Percentiles rank a stretch among this genome's conserved stretches.
These are phyloP conservation scores for Rhagonycha fulva DNA, from an alignment of 2,888 invertebrate genomes.

Conservation along the genomic window DNA sequence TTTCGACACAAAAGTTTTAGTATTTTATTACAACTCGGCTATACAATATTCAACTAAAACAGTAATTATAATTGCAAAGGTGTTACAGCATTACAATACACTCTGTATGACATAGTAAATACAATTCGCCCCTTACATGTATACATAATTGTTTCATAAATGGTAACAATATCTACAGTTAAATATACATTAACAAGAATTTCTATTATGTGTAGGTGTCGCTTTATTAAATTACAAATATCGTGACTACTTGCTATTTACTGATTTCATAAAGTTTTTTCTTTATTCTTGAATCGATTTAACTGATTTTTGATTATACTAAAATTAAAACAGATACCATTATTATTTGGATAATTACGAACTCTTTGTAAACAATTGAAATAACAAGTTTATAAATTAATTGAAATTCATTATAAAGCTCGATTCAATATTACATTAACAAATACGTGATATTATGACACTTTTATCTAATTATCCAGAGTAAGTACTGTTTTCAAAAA, in stretches of 20 bases:
- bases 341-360: neutral
- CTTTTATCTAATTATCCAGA: neutral
- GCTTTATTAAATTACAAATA: neutral
- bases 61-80: neutral
- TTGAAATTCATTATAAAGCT: neutral
- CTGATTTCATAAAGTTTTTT: neutral
- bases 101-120: neutral
- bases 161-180: slow-evolving; percentile 7
- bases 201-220: slow-evolving; percentile 3
- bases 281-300: neutral
- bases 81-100: neutral
- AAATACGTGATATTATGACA: neutral
- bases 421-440: neutral
- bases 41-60: neutral
- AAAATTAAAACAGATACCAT: neutral
- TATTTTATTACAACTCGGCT: neutral
- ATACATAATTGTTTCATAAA: slow-evolving; percentile 10
- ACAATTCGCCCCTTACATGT: neutral
- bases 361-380: neutral
- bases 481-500: neutral
- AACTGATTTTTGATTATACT: neutral
- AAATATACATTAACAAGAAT: neutral
- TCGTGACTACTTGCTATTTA: neutral
- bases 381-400: neutral
- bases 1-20: neutral